Evolutionary conservation across 2,888 invertebrate species (phyloP).

Genomic region (Plebejus argus): DNA sequence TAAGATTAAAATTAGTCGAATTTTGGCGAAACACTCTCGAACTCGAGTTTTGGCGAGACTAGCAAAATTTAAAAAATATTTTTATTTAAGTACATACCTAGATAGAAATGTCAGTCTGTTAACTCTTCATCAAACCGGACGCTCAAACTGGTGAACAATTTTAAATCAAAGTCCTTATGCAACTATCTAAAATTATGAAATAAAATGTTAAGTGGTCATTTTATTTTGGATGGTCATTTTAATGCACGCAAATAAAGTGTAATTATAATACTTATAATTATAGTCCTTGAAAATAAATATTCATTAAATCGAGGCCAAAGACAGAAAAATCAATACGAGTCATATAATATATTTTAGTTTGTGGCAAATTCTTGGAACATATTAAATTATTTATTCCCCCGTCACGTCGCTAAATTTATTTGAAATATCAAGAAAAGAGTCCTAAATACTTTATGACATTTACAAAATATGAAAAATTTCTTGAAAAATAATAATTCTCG

Average conservation of each 20-base stretch:
- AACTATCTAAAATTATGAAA: no score
- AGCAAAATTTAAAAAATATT: no score
- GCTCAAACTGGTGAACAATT: no score
- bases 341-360: not conserved
- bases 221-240: not conserved
- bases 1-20: no score
- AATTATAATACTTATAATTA: not conserved
- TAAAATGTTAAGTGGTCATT: no score
- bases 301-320: not conserved
- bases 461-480: conserved; percentile 11
- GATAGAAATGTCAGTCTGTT: no score
- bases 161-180: no score
- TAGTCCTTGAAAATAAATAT: not conserved
- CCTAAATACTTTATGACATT: conserved; percentile 1
- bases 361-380: not conserved
- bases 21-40: no score
- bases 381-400: not conserved
- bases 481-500: conserved; percentile 9
- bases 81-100: no score
- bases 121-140: no score
- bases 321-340: not conserved
- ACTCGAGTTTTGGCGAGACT: no score
- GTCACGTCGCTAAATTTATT: not conserved
- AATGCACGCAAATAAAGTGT: not conserved
- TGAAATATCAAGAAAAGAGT: not conserved